These are phyloP conservation scores for Heliothis subflexa DNA, from an alignment of 1,140 invertebrate species.

Conservation along the genomic window DNA sequence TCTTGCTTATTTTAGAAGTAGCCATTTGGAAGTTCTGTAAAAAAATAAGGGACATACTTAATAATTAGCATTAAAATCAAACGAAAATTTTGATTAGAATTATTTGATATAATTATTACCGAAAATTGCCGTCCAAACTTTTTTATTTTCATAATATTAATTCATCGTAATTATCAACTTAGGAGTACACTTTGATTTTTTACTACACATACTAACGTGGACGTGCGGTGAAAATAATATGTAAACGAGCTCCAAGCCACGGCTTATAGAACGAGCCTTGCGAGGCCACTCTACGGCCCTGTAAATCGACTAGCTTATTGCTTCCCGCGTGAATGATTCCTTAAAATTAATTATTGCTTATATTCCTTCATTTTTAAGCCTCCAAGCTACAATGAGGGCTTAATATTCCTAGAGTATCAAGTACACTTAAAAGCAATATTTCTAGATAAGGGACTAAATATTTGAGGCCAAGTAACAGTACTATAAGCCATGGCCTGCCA, in stretches of 20 bases:
- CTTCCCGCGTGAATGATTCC: conserved; percentile 9
- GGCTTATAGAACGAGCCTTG: neutral
- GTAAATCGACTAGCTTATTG: conserved; percentile 16
- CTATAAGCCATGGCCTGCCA: conserved; percentile 16
- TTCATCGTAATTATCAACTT: conserved; percentile 29
- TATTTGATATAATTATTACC: conserved; percentile 61
- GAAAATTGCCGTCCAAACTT: conserved; percentile 58
- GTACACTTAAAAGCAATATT: neutral
- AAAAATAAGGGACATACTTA: neutral
- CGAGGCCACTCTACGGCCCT: neutral
- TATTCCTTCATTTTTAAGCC: neutral
- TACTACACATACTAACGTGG: conserved; percentile 45
- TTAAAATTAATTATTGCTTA: conserved; percentile 45
- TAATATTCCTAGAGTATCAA: neutral
- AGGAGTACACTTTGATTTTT: conserved; percentile 33
- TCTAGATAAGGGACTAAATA: neutral
- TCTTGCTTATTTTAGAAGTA: no score
- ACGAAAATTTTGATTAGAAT: conserved; percentile 59
- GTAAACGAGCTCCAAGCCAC: conserved; percentile 14
- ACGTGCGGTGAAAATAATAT: conserved; percentile 45
- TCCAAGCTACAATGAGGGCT: no score
- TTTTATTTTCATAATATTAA: conserved; percentile 52
- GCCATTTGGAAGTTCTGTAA: no score
- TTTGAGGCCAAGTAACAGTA: neutral
- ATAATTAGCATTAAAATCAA: conserved; percentile 35